Evolutionary conservation across 1,140 invertebrate genomes (phyloP).

Genomic region (Holcopasites calliopsidis): DNA sequence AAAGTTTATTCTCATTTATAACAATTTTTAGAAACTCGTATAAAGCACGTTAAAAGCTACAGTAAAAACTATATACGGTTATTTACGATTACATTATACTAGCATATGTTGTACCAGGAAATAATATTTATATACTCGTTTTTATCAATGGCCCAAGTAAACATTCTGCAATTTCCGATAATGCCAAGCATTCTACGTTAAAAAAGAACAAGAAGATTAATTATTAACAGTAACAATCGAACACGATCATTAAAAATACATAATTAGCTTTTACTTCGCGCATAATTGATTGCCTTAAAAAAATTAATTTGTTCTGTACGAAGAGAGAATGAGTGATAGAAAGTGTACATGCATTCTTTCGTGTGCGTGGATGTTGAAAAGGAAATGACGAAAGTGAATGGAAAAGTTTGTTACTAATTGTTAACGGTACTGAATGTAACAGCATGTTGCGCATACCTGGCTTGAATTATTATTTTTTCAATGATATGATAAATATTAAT

Average conservation of each 20-base stretch:
- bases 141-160: not conserved
- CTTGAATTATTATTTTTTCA: constrained; percentile 19
- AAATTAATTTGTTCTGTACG: not conserved
- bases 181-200: not conserved
- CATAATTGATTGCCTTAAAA: not conserved
- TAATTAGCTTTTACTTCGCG: not conserved
- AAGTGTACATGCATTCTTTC: not conserved
- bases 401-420: not conserved
- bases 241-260: not conserved
- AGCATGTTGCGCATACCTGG: not conserved
- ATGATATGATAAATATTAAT: not conserved
- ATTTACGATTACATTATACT: not conserved
- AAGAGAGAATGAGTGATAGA: not conserved
- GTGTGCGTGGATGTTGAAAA: not conserved
- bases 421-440: not conserved
- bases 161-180: not conserved
- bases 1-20: not conserved
- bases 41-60: not conserved
- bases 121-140: not conserved
- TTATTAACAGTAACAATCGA: not conserved
- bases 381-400: not conserved
- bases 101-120: not conserved
- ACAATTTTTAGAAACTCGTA: not conserved
- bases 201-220: no score
- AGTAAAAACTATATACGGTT: not conserved